Percentiles rank a stretch among this genome's conserved stretches.
Evolutionary conservation across 1,140 invertebrate species (phyloP).

Genomic region (Mycetomoellerius zeteki): DNA sequence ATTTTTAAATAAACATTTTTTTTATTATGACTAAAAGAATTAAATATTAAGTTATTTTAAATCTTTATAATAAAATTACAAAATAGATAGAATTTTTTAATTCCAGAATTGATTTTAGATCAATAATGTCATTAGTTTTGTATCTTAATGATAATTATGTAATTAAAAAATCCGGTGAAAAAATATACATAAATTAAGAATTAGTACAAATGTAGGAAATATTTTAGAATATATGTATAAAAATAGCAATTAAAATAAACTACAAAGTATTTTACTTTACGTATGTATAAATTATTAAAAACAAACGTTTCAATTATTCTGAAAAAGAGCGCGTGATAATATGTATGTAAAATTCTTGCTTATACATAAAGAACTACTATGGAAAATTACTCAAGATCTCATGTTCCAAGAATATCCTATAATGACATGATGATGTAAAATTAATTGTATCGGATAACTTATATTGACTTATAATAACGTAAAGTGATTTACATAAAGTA

Average conservation of each 20-base stretch:
- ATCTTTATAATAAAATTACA: background rate
- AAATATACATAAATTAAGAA: background rate
- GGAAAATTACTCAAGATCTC: background rate
- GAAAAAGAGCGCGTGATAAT: background rate
- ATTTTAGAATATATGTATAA: background rate
- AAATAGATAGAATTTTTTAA: background rate
- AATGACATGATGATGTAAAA: background rate
- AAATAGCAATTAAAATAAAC: background rate
- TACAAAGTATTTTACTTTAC: background rate
- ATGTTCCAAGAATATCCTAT: background rate
- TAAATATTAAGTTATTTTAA: background rate
- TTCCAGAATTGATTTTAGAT: background rate
- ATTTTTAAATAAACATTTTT: background rate
- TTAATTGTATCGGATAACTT: slow-evolving; percentile 1
- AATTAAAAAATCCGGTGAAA: background rate
- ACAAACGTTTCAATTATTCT: background rate
- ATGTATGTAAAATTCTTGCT: background rate
- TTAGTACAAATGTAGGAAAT: background rate
- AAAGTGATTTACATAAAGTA: background rate
- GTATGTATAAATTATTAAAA: background rate
- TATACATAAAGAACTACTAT: background rate
- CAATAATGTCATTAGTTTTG: background rate
- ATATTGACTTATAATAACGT: background rate
- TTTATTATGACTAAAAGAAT: background rate
- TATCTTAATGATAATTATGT: background rate